phyloP scores from a whole-genome alignment of 92 coral and sea anemone genomes.

The Metridium senile region DNA sequence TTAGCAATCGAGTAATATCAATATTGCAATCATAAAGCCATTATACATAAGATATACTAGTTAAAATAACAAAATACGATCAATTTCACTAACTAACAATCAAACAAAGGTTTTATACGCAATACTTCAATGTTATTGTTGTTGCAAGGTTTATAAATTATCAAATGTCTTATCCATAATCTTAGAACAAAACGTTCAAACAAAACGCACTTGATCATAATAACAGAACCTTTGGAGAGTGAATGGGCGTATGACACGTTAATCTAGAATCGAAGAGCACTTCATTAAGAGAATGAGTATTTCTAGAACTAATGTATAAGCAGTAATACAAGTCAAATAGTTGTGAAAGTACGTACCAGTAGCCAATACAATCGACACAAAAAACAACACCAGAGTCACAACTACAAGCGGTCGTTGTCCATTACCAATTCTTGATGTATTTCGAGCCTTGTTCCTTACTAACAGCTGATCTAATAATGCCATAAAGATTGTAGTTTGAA shows the following conservation, averaged over 20 bases:
- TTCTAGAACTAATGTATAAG: neutral
- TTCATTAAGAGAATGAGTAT: neutral
- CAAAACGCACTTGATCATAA: neutral
- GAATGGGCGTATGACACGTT: neutral
- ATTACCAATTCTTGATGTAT: neutral
- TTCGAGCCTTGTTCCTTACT: neutral
- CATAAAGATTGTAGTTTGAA: neutral
- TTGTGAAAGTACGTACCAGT: conserved; percentile 20
- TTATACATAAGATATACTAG: neutral
- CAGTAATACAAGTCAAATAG: neutral
- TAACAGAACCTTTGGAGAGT: neutral
- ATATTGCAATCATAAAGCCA: neutral
- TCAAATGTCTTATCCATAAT: neutral
- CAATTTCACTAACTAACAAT: neutral
- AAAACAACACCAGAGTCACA: neutral
- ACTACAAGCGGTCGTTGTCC: neutral
- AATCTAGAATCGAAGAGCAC: neutral
- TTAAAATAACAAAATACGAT: neutral
- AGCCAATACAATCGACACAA: neutral
- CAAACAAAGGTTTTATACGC: neutral
- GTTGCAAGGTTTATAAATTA: neutral
- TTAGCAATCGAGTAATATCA: neutral
- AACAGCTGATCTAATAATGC: neutral
- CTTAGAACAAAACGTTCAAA: neutral
- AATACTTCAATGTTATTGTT: neutral